phyloP scores from a whole-genome alignment of 2,113 vertebrate genomes.

The Xenus cinereus region DNA sequence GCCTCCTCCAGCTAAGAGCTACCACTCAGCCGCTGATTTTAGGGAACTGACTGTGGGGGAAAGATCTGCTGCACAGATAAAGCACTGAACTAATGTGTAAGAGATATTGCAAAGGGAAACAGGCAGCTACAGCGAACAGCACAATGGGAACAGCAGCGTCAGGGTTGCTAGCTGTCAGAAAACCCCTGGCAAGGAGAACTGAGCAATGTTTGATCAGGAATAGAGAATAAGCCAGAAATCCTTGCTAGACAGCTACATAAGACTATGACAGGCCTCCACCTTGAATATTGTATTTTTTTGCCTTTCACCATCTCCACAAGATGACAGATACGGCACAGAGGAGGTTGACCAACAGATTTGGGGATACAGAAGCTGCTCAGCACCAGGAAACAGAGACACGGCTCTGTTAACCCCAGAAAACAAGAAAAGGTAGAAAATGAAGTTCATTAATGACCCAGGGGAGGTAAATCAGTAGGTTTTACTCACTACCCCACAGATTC shows the following conservation, averaged over 20 bases:
- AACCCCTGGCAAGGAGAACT: neutral
- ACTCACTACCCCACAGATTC: neutral
- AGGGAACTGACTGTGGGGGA: neutral
- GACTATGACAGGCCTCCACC: neutral
- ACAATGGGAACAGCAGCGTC: rapidly evolving
- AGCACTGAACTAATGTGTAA: neutral
- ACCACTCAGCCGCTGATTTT: neutral
- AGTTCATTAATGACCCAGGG: neutral
- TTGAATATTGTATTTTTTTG: neutral
- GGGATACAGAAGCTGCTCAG: neutral
- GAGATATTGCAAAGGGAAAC: neutral
- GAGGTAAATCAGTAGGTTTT: neutral
- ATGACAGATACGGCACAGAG: neutral
- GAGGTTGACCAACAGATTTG: neutral
- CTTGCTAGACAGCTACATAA: neutral
- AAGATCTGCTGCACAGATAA: neutral
- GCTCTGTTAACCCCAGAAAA: neutral
- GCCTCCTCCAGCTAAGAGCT: neutral
- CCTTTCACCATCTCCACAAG: neutral
- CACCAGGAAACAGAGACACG: neutral
- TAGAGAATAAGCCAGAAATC: neutral
- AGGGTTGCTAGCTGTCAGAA: neutral
- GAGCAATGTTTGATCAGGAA: neutral
- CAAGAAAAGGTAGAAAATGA: neutral
- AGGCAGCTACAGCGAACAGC: neutral